Evolutionary conservation across 2,113 vertebrate species (phyloP), one percentile per base, ranked within the genome.

Genomic region (Tetrax tetrax): DNA sequence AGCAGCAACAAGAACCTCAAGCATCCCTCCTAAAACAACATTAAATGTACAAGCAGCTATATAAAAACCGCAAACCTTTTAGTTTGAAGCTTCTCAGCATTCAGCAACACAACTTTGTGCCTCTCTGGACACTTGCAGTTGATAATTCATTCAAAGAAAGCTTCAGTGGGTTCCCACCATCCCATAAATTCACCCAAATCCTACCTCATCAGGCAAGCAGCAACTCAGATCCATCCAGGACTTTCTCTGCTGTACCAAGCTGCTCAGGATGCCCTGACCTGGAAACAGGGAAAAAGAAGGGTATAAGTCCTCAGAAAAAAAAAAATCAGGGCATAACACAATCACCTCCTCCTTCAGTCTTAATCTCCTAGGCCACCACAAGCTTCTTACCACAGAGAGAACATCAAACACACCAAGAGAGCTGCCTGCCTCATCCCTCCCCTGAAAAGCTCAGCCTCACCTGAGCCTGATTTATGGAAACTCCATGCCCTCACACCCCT

Each of bases 361-460:
- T 83, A 2, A 82, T 29, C 35, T 56, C 28, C 8, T 10, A 41
- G 33, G 7, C 22, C 48, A 22, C 69, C 17, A 20, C 25, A 57
- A 83, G 22, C 31, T 10, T 21, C 70, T 68, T 37, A 10, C 78
- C 63, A 37, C 59, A 65, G 21, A 81, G 14, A 45, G 0, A 3
- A 12, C 6, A 48, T 66, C 90, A 95, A 76, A 68, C 15, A 21
- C 0, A 0, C 35, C 18, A 9, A 8, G 3, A 87, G 6, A 84
- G 3, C 56, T 6, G 1, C 25, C 6, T 8, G 25, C 17, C 38
- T 37, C 28, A 50, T 3, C 8, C 51, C 12, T 61, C 21, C 24
- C 80, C 12, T 4, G 5, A 19, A 60, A 77, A 48, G 0, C 2
- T 3, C 22, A 47, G 9, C 5, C 20, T 13, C 10, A 0, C 0